These are phyloP conservation scores for Eufriesea mexicana DNA, from an alignment of 1,140 invertebrate genomes.

Conservation along the genomic window DNA sequence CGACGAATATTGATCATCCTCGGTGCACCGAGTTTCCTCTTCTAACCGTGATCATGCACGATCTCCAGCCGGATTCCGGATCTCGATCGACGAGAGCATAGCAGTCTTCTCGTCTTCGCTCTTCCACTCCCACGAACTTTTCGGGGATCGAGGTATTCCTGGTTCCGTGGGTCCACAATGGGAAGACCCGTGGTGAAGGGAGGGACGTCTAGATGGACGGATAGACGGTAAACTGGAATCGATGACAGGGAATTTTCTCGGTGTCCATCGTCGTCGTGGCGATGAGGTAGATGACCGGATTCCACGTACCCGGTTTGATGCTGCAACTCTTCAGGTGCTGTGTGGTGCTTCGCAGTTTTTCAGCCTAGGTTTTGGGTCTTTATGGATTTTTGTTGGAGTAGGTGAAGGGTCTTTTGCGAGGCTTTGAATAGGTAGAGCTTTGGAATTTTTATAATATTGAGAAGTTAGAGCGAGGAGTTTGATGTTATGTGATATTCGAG, in stretches of 20 bases:
- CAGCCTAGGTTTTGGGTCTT: no score
- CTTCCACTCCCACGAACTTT: slow-evolving; percentile 9
- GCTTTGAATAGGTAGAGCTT: no score
- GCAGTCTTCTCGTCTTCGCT: not conserved
- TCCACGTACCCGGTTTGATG: no score
- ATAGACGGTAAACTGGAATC: not conserved
- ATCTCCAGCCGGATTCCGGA: not conserved
- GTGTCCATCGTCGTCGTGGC: not conserved
- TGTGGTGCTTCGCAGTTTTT: no score
- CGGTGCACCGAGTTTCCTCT: not conserved
- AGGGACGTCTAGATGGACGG: not conserved
- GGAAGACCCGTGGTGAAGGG: not conserved
- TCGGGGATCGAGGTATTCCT: slow-evolving; percentile 25
- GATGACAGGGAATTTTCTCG: not conserved
- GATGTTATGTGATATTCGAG: no score
- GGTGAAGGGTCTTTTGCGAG: no score
- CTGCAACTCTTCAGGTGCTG: no score
- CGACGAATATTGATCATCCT: slow-evolving; percentile 22
- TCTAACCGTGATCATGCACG: not conserved
- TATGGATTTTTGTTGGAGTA: no score
- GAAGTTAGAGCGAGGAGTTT: no score
- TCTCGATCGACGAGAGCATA: not conserved
- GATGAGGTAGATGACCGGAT: not conserved
- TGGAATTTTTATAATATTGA: no score
- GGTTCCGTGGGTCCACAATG: not conserved